Conservation (phyloP, 2,797 vertebrate species). For the Phyllotis vaccarum region DNA sequence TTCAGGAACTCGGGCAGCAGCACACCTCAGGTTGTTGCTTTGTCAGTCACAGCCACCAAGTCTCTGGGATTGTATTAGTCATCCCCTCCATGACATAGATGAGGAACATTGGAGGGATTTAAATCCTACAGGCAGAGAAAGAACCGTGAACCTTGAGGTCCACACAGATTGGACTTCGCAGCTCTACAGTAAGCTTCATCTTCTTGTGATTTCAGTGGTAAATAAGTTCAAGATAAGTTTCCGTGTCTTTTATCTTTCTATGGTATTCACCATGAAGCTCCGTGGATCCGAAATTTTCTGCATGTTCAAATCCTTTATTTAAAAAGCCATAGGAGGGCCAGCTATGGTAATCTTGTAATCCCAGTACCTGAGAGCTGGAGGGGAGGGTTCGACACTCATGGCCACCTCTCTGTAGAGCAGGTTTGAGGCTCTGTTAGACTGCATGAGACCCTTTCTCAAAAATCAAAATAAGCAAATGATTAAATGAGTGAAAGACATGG, state of each 20-base stretch:
- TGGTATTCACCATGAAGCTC: neutral
- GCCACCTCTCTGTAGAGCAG: neutral
- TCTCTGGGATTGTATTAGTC: neutral
- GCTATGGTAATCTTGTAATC: neutral
- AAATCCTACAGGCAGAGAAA: neutral
- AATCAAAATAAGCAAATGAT: neutral
- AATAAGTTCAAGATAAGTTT: conserved; percentile 4
- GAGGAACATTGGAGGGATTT: neutral
- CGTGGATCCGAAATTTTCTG: neutral
- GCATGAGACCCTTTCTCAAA: neutral
- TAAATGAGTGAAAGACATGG: neutral
- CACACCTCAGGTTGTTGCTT: neutral
- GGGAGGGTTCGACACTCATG: neutral
- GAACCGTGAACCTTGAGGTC: neutral
- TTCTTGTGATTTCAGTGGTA: neutral
- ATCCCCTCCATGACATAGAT: neutral
- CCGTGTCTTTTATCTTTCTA: neutral
- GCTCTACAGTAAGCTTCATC: neutral
- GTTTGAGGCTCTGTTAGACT: neutral
- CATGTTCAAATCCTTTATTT: neutral
- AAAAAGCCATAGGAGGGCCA: neutral
- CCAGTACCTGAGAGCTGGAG: neutral
- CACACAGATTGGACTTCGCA: neutral
- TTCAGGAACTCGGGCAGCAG: neutral
- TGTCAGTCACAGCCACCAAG: neutral